phyloP scores from a whole-genome alignment of 2,113 vertebrate species.

The Lates calcarifer region DNA sequence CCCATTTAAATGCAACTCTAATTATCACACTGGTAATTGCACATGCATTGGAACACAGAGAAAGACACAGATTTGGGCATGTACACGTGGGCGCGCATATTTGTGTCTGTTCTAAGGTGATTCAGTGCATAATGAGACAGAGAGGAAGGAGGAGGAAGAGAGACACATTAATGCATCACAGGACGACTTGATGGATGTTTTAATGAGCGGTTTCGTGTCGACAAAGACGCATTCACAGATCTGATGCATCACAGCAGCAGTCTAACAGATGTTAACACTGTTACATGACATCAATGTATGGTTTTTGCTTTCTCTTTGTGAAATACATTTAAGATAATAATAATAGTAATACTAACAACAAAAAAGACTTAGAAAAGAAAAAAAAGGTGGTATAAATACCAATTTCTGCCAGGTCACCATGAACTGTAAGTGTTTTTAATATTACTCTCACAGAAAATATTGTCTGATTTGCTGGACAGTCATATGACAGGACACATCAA shows the following conservation, averaged over 20 bases:
- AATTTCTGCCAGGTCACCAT: not conserved
- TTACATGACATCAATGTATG: not conserved
- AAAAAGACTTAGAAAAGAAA: not conserved
- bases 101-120: constrained; percentile 56
- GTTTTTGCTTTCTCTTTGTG: not conserved
- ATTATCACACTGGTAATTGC: constrained; percentile 74
- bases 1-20: constrained; percentile 65
- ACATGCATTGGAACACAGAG: constrained; percentile 26
- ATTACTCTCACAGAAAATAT: not conserved
- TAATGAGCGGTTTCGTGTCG: constrained; percentile 42
- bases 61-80: not conserved
- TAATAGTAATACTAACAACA: not conserved
- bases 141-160: constrained; percentile 38
- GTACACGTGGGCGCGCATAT: constrained; percentile 21
- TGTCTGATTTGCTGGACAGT: not conserved
- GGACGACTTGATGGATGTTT: constrained; percentile 43
- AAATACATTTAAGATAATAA: not conserved
- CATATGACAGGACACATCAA: not conserved
- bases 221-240: constrained; percentile 16
- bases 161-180: constrained; percentile 51
- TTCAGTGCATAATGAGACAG: constrained; percentile 62
- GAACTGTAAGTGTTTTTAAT: not conserved
- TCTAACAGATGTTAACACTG: constrained; percentile 8
- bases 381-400: no score
- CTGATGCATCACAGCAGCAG: constrained; percentile 14